phyloP scores from a whole-genome alignment of 2,113 vertebrate species.

The Zosterops borbonicus region DNA sequence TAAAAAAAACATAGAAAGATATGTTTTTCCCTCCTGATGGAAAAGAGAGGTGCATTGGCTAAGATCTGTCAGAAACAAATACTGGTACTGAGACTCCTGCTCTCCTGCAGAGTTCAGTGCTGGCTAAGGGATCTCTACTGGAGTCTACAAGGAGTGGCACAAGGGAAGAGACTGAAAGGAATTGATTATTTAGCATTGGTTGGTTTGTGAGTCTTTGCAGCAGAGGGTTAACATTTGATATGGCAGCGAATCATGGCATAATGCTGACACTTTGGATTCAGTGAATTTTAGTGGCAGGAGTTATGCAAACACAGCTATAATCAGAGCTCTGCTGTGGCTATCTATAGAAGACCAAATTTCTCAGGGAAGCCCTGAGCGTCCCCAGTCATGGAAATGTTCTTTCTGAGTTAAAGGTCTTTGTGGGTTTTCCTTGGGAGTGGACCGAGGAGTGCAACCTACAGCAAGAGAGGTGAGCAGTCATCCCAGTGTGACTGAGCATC shows the following conservation, averaged over 20 bases:
- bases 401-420: not conserved
- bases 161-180: not conserved
- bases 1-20: not conserved
- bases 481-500: not conserved
- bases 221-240: not conserved
- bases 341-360: not conserved
- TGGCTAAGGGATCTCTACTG: not conserved
- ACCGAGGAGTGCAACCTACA: not conserved
- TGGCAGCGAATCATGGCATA: not conserved
- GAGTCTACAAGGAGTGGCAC: not conserved
- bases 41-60: not conserved
- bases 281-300: not conserved
- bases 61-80: slow-evolving; percentile 22
- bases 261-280: not conserved
- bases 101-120: not conserved
- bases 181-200: not conserved
- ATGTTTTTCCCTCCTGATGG: not conserved
- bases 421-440: not conserved
- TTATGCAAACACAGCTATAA: not conserved
- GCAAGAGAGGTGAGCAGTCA: not conserved
- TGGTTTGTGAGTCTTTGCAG: not conserved
- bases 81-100: not conserved
- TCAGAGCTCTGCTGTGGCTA: not conserved
- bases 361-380: not conserved
- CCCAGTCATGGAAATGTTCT: not conserved